Evolutionary conservation across 2,797 vertebrate species (phyloP), one percentile per base, ranked within the genome.

Genomic region (Gymnodraco acuticeps): DNA sequence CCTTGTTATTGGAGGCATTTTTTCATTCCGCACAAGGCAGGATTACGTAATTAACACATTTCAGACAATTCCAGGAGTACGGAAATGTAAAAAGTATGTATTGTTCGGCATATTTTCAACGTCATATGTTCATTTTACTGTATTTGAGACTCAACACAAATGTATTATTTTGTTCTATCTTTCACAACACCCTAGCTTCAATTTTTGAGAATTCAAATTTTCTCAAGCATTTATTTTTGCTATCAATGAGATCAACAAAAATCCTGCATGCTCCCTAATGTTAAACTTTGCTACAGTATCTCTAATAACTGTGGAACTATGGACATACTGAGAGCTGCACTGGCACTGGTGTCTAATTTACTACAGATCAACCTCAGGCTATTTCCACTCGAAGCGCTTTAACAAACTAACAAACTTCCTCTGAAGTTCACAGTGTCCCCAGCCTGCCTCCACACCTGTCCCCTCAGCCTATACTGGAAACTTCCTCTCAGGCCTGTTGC

Each of bases 181-280:
- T 23, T 23, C 23, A 23, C 23, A 23, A 23, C 3, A 23, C 23
- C 23, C 23, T 23, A 23, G 23, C 23, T 23, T 23, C 23, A 23
- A 23, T 23, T 23, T 23, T 23, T 23, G 23, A 23, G 23, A 23
- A 23, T 23, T 23, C 23, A 23, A 23, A 23, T 23, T 23, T 23
- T 23, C 23, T 23, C 23, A 23, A 67, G 79, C 89, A 11, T 81
- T 95, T 88, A 94, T 95, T 67, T 95, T 95, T 89, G 93, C 95
- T 33, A 88, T 96, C 68, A 91, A 94, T 63, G 92, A 96, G 87
- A 95, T 96, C 74, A 96, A 96, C 65, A 83, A 56, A 72, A 81
- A 89, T 52, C 65, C 81, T 14, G 46, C 5, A 84, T 96, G 43
- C 89, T 96, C 20, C 64, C 92, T 31, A 67, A 86, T 67, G 58